These are phyloP conservation scores for Phengaris arion DNA, from an alignment of 2,888 invertebrate genomes.

Conservation along the genomic window DNA sequence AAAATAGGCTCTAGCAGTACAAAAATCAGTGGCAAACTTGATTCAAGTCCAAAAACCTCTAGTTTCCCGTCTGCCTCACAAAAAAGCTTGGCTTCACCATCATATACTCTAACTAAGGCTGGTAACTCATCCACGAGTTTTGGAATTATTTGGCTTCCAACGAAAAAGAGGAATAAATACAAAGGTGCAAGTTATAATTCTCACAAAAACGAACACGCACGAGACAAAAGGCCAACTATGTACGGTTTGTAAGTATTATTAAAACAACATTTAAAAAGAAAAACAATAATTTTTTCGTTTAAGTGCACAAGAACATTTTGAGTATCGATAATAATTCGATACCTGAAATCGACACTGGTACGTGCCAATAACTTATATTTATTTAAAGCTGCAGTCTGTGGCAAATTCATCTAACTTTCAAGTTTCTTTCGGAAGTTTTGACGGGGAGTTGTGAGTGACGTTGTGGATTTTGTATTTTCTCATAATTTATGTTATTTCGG, in stretches of 20 bases:
- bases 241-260: constrained; percentile 59
- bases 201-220: constrained; percentile 50
- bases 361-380: too few relatives aligned
- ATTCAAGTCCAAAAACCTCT: constrained; percentile 35
- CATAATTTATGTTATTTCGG: too few relatives aligned
- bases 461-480: too few relatives aligned
- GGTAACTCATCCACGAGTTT: constrained; percentile 55
- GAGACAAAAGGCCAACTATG: constrained; percentile 64
- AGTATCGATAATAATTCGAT: too few relatives aligned
- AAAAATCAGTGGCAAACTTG: constrained; percentile 31
- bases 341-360: too few relatives aligned
- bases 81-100: constrained; percentile 49
- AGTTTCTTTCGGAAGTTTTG: too few relatives aligned
- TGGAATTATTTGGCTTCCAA: constrained; percentile 68
- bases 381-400: too few relatives aligned
- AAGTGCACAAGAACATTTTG: too few relatives aligned
- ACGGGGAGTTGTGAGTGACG: too few relatives aligned
- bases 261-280: not conserved
- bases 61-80: constrained; percentile 35
- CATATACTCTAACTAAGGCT: constrained; percentile 49
- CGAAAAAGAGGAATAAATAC: constrained; percentile 55
- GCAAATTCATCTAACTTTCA: too few relatives aligned
- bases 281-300: too few relatives aligned
- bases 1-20: constrained; percentile 32
- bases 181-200: constrained; percentile 60